A percentile compares a stretch with the other conserved stretches of the same genome.
These are phyloP conservation scores for Ophonus ardosiacus DNA, from an alignment of 2,888 invertebrate genomes.

Conservation along the genomic window DNA sequence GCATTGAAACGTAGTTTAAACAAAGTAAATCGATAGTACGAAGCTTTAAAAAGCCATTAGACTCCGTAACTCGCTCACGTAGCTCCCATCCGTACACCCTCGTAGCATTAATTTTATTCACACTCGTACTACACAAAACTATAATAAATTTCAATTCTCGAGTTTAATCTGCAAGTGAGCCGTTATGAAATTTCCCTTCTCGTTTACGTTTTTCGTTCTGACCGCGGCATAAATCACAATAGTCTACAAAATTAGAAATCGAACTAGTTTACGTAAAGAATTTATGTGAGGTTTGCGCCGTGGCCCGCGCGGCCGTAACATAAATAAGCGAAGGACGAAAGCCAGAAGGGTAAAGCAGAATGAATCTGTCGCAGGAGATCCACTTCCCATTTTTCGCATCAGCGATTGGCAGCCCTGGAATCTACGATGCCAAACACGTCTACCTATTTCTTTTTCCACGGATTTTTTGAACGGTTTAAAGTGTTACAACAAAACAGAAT, in stretches of 20 bases:
- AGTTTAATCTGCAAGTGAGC: constrained; percentile 48
- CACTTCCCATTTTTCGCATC: constrained; percentile 69
- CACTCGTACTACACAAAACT: constrained; percentile 48
- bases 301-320: constrained; percentile 51
- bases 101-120: constrained; percentile 49
- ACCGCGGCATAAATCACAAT: constrained; percentile 61
- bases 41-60: constrained; percentile 35
- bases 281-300: constrained; percentile 58
- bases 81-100: constrained; percentile 12
- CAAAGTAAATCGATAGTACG: constrained; percentile 37
- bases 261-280: constrained; percentile 64
- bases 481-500: too few species aligned
- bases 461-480: background rate
- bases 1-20: constrained; percentile 32
- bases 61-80: background rate
- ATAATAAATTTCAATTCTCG: constrained; percentile 58
- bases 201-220: constrained; percentile 25
- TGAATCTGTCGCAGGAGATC: constrained; percentile 70
- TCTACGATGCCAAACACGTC: constrained; percentile 29
- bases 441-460: background rate
- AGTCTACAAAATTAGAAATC: constrained; percentile 63
- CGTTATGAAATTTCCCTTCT: constrained; percentile 21
- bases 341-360: constrained; percentile 67
- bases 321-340: constrained; percentile 52
- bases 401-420: constrained; percentile 62